Percentiles rank a stretch among this genome's conserved stretches.
Evolutionary conservation across 92 coral and sea anemone species (phyloP).

Genomic region (Actinernus sp.): DNA sequence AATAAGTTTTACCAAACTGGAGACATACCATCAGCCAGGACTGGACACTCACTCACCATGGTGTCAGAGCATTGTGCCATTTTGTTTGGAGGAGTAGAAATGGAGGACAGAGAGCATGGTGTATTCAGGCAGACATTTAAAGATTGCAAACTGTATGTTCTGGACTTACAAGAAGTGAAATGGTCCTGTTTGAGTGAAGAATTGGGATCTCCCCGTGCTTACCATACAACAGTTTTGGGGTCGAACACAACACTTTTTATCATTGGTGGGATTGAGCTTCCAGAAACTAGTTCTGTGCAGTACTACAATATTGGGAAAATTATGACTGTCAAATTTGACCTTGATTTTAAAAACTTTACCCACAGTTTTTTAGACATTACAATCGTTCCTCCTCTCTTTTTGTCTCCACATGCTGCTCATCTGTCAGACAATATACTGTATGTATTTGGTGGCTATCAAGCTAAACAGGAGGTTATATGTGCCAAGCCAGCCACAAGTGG

Average conservation of each 20-base stretch:
- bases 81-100: too few species aligned
- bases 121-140: background rate
- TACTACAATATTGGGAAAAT: too few species aligned
- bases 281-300: too few species aligned
- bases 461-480: too few species aligned
- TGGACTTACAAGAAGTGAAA: background rate
- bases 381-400: background rate
- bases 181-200: background rate
- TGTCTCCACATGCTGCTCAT: slow-evolving; percentile 3
- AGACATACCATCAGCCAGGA: background rate
- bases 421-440: background rate
- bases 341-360: background rate
- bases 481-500: background rate
- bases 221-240: background rate
- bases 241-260: background rate
- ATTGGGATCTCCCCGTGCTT: slow-evolving; percentile 4
- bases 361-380: background rate
- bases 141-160: background rate
- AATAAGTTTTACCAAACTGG: too few species aligned
- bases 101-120: background rate
- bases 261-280: background rate
- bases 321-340: too few species aligned
- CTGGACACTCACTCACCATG: background rate
- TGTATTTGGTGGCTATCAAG: too few species aligned
- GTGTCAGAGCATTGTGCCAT: too few species aligned